Percentiles rank a stretch among this genome's conserved stretches.
Conservation (phyloP, 2,888 invertebrate species). For the Dryobotodes eremita region DNA sequence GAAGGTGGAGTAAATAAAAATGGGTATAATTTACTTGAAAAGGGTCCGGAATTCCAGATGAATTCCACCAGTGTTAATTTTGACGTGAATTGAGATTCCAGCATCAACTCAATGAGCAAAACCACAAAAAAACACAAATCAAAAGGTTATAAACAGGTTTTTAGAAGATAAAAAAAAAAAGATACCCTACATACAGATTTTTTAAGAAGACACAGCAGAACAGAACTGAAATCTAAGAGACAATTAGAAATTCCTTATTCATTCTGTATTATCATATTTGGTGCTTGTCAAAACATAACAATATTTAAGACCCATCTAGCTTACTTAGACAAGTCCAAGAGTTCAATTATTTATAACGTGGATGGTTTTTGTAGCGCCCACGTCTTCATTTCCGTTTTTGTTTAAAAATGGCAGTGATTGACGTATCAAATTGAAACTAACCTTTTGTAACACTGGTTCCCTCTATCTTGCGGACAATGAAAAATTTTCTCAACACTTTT, state of each 20-base stretch:
- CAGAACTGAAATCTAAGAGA: too few relatives aligned
- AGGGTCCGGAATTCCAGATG: slow-evolving; percentile 26
- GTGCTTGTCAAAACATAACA: not conserved
- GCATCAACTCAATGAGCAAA: slow-evolving; percentile 14
- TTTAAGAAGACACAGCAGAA: not conserved
- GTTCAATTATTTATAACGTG: not conserved
- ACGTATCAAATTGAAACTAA: not conserved
- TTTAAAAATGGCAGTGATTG: not conserved
- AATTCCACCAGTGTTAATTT: slow-evolving; percentile 33
- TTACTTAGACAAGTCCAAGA: too few relatives aligned
- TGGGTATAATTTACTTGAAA: slow-evolving; percentile 38
- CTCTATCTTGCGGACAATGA: not conserved
- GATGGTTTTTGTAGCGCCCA: not conserved
- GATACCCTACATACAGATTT: too few relatives aligned
- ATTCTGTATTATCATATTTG: not conserved
- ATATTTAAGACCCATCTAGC: too few relatives aligned
- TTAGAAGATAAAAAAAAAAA: not conserved
- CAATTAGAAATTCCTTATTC: not conserved
- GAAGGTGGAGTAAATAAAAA: slow-evolving; percentile 48
- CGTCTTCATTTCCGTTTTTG: not conserved
- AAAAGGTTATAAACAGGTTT: not conserved
- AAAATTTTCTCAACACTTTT: not conserved
- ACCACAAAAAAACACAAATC: not conserved
- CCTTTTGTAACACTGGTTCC: not conserved
- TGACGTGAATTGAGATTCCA: slow-evolving; percentile 20